A percentile compares a stretch with the other conserved stretches of the same genome.
phyloP scores from a whole-genome alignment of 2,797 vertebrate species.

The Lagorchestes hirsutus region DNA sequence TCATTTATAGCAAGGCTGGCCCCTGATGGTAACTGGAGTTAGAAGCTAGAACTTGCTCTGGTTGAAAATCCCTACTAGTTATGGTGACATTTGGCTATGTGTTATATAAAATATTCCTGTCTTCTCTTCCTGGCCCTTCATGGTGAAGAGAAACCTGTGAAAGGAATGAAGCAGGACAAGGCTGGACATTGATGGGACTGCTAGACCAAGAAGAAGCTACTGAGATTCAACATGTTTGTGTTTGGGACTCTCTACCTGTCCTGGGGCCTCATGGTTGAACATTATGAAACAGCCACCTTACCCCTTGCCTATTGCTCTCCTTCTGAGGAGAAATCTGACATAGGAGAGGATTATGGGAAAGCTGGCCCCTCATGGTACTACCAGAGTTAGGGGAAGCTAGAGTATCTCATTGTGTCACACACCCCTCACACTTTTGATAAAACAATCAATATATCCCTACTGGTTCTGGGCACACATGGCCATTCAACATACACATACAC shows the following conservation, averaged over 20 bases:
- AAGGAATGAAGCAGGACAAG: neutral
- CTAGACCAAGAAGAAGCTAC: neutral
- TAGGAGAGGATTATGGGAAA: neutral
- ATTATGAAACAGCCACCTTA: neutral
- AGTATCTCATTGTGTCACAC: too few relatives aligned
- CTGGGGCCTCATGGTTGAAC: neutral
- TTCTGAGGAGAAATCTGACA: neutral
- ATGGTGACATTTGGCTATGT: neutral
- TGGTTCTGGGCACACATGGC: too few relatives aligned
- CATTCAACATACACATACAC: too few relatives aligned
- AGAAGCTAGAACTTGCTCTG: neutral
- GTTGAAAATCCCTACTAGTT: neutral
- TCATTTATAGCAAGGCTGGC: neutral
- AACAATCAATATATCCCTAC: too few relatives aligned
- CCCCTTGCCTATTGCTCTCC: neutral
- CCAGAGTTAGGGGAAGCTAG: too few relatives aligned
- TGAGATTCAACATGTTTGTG: neutral
- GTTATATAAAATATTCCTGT: neutral
- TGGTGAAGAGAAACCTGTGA: too few relatives aligned
- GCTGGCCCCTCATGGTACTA: too few relatives aligned
- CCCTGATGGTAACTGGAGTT: neutral
- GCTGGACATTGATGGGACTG: neutral
- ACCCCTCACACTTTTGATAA: too few relatives aligned
- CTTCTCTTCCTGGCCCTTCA: neutral
- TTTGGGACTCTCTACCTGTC: neutral